A percentile compares a stretch with the other conserved stretches of the same genome.
These are phyloP conservation scores for Aegithalos caudatus DNA, from an alignment of 2,113 vertebrate genomes.

Conservation along the genomic window DNA sequence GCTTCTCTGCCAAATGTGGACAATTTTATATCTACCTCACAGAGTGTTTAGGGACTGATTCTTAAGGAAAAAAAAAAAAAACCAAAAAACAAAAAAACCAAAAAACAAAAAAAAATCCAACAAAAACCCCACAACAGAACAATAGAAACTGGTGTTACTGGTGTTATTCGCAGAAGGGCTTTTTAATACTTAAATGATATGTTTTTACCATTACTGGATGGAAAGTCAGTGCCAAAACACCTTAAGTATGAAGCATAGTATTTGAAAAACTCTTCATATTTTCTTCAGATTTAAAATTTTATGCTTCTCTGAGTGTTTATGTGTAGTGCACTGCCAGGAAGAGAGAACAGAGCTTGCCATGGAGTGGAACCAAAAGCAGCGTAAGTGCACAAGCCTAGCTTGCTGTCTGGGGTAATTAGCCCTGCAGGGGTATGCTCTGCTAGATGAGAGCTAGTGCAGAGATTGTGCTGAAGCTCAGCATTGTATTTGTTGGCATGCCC, in stretches of 20 bases:
- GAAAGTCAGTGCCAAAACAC: background rate
- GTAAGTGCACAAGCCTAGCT: background rate
- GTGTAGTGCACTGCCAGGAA: background rate
- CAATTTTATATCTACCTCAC: background rate
- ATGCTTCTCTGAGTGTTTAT: background rate
- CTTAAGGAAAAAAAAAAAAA: background rate
- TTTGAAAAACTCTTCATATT: background rate
- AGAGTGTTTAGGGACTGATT: background rate
- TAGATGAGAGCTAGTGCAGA: background rate
- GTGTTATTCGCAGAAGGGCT: background rate
- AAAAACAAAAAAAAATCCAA: too few relatives aligned
- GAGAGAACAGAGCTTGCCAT: background rate
- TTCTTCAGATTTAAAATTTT: background rate
- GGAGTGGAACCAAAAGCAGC: background rate
- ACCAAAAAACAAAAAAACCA: background rate
- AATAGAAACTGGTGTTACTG: background rate
- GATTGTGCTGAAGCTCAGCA: background rate
- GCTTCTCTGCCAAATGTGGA: background rate
- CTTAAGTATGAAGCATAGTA: background rate
- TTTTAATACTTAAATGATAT: background rate
- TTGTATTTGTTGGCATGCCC: slow-evolving; percentile 32
- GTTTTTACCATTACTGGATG: background rate
- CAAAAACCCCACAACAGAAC: background rate
- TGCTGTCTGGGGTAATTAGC: slow-evolving; percentile 2
- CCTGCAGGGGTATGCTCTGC: background rate